These are phyloP conservation scores for Porites australiensis DNA, from an alignment of 64 coral and sea anemone species.

Conservation along the genomic window DNA sequence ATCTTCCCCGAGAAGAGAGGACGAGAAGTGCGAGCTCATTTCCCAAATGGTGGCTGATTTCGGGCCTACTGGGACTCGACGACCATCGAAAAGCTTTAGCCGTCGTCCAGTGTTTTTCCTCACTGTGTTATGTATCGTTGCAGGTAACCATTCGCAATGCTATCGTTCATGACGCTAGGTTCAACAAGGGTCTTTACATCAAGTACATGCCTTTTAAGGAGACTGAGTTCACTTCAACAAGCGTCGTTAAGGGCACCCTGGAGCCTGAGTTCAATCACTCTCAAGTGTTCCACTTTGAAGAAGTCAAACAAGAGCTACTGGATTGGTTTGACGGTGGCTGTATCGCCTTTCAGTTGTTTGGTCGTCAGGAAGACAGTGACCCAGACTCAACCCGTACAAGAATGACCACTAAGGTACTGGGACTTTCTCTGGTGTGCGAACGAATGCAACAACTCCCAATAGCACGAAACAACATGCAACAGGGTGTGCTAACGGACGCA, in stretches of 20 bases:
- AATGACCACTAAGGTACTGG: conserved; percentile 96
- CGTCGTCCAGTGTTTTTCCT: not conserved
- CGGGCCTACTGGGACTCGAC: not conserved
- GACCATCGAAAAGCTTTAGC: no score
- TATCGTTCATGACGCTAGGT: conserved; percentile 85
- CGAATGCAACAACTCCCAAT: no score
- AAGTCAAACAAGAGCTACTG: conserved; percentile 73
- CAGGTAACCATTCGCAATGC: conserved; percentile 93
- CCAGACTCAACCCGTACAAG: conserved; percentile 79
- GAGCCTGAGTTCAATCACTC: conserved; percentile 94
- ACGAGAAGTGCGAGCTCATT: no score
- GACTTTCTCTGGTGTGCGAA: not conserved
- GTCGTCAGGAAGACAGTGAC: conserved; percentile 83
- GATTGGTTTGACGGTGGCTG: conserved; percentile 98
- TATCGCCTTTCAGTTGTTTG: conserved; percentile 89
- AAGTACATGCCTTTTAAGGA: conserved; percentile 81
- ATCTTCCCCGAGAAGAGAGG: no score
- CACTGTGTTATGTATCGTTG: not conserved
- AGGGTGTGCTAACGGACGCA: no score
- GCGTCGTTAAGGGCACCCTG: conserved; percentile 62
- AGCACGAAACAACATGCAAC: no score
- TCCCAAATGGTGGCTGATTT: no score
- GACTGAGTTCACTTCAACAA: conserved; percentile 77
- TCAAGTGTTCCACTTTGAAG: conserved; percentile 76
- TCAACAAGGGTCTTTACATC: conserved; percentile 91